Base-by-base conservation (phyloP, 2,888 invertebrate species). In the Noctuana brunneofusca region DNA sequence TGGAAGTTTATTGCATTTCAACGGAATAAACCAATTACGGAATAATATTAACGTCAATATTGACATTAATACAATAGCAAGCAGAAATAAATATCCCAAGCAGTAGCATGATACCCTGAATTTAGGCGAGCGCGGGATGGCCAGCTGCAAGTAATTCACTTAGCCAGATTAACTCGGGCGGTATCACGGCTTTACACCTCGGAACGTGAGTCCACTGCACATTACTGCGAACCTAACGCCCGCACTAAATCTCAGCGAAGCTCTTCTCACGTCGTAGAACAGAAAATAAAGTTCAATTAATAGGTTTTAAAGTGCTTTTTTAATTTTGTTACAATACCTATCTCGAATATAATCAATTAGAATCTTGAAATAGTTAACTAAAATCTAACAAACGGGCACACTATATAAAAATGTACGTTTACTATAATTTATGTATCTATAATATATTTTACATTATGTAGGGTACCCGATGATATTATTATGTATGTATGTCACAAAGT, bases 101-200 rank as follows among this genome's bases (percentile, higher is more conserved):
- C 22, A 3, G 48, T 48, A 16, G 38, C 18, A 50, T 58, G 38
- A 50, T 18, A 41, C 41, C 46, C 9, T 54, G 43, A 60, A 53
- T 32, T 14, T 35, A 49, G 54, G 8, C 16, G 38, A 62, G 54
- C 48, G 35, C 11, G 24, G 22, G 32, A 20, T 27, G 38, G 18
- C 59, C 32, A 52, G 59, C 16, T 55, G 55, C 72, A 69, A 70
- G 78, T 80, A 82, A 83, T 82, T 82, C 84, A 83, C 83, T 85
- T 81, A 84, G 81, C 74, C 76, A 83, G 83, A 84, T 86, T 84
- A 83, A 82, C 78, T 71, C 77, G 74, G 76, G 74, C 74, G 72
- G 75, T 71, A 72, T 71, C 71, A 71, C 58, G 70, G 74, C 71
- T 84, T 83, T 79, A 81, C 82, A 82, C 81, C 78, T 81, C 73